phyloP scores from a whole-genome alignment of 2,888 invertebrate species.

The Lepeophtheirus nordmannii region DNA sequence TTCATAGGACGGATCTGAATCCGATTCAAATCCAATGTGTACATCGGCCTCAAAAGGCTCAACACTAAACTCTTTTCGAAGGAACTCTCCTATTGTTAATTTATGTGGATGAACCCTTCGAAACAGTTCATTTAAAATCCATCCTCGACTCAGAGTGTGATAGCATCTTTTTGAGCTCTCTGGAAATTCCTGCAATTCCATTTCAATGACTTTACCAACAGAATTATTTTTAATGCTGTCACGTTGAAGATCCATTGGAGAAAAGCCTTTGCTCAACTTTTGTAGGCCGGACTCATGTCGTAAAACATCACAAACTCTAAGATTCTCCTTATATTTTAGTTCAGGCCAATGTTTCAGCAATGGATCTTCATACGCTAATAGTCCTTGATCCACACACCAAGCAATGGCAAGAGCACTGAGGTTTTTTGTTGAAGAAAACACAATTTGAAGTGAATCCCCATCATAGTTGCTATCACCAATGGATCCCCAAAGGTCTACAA shows the following conservation, averaged over 20 bases:
- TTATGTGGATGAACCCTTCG: constrained; percentile 6
- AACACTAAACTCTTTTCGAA: background rate
- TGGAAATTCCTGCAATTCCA: constrained; percentile 10
- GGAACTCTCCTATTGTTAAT: constrained; percentile 15
- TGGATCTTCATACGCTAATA: constrained; percentile 2
- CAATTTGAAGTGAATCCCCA: constrained; percentile 12
- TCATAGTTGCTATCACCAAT: background rate
- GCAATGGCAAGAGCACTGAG: constrained; percentile 14
- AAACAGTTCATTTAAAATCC: constrained; percentile 16
- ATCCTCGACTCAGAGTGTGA: constrained; percentile 14
- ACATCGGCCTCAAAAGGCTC: background rate
- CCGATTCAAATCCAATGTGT: background rate
- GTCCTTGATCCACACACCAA: background rate
- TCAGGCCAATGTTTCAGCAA: constrained; percentile 7
- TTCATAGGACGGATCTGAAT: background rate
- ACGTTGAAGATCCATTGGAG: background rate
- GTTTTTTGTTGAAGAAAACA: constrained; percentile 13
- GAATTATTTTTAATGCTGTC: background rate
- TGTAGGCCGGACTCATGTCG: constrained; percentile 14
- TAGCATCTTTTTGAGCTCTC: constrained; percentile 8
- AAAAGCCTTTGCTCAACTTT: background rate
- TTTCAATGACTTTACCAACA: background rate
- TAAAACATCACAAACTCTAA: constrained; percentile 1
- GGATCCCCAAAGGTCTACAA: constrained; percentile 20
- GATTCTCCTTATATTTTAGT: constrained; percentile 8